phyloP scores from a whole-genome alignment of 2,888 invertebrate genomes.

The Acleris laterana region DNA sequence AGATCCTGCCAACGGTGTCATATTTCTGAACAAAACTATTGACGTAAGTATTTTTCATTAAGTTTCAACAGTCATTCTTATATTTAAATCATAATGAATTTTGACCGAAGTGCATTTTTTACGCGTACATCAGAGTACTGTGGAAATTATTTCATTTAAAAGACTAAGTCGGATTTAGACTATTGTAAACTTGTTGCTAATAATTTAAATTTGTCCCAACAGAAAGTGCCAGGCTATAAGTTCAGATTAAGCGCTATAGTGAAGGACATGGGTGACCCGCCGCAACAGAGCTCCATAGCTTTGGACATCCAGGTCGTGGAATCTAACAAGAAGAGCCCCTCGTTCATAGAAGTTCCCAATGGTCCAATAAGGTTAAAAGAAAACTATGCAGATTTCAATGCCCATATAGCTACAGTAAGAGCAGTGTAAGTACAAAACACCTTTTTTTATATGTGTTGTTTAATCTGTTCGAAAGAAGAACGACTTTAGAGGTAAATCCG shows the following conservation, averaged over 20 bases:
- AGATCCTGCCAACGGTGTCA: constrained; percentile 92
- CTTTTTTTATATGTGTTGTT: constrained; percentile 5
- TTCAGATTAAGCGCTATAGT: constrained; percentile 90
- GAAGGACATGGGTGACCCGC: constrained; percentile 88
- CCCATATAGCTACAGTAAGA: constrained; percentile 87
- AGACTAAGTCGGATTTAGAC: neutral
- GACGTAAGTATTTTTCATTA: constrained; percentile 80
- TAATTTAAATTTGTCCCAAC: constrained; percentile 44
- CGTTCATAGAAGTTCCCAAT: constrained; percentile 86
- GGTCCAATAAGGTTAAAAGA: constrained; percentile 88
- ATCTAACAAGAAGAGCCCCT: constrained; percentile 93
- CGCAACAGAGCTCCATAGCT: constrained; percentile 88
- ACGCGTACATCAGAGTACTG: too few species aligned
- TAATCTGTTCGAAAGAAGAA: neutral
- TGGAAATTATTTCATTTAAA: too few species aligned
- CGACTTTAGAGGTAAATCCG: neutral
- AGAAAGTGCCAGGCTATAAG: constrained; percentile 86
- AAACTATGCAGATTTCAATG: constrained; percentile 89
- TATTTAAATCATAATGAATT: neutral
- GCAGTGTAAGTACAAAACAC: constrained; percentile 85
- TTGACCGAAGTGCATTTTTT: too few species aligned
- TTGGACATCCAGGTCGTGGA: constrained; percentile 94
- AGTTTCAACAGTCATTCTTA: neutral
- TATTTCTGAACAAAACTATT: constrained; percentile 88
- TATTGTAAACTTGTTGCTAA: constrained; percentile 22